Evolutionary conservation across 2,888 invertebrate species (phyloP).

Genomic region (Drosophila neutralis): DNA sequence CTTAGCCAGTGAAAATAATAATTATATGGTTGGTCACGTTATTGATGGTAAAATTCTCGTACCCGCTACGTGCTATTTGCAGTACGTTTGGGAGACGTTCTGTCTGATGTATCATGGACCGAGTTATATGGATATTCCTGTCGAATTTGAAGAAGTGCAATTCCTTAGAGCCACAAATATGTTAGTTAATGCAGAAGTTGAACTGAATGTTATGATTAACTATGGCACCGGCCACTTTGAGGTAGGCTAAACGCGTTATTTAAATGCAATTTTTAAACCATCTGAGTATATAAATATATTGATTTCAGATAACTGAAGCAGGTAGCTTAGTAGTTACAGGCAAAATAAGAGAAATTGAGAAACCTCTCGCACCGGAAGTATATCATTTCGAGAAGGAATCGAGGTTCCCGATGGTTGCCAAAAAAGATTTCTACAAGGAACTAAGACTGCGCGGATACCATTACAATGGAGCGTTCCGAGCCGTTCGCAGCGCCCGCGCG

Average conservation of each 20-base stretch:
- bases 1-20: constrained; percentile 88
- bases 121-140: constrained; percentile 89
- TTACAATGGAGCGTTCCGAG: constrained; percentile 84
- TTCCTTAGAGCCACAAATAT: constrained; percentile 94
- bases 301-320: constrained; percentile 87
- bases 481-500: constrained; percentile 78
- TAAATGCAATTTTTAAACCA: background rate
- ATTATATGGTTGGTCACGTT: constrained; percentile 91
- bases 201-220: constrained; percentile 87
- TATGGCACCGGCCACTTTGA: constrained; percentile 88
- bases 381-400: constrained; percentile 58
- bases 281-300: background rate
- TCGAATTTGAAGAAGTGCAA: constrained; percentile 93
- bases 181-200: constrained; percentile 87
- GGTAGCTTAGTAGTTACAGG: constrained; percentile 90
- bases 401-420: constrained; percentile 84
- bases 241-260: constrained; percentile 73
- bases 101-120: constrained; percentile 89
- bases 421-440: constrained; percentile 90
- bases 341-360: constrained; percentile 85
- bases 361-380: constrained; percentile 61
- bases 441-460: constrained; percentile 90
- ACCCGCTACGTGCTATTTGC: constrained; percentile 94
- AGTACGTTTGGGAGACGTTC: constrained; percentile 92
- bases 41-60: constrained; percentile 90